A percentile compares a stretch with the other conserved stretches of the same genome.
Evolutionary conservation across 2,797 vertebrate genomes (phyloP).

Genomic region (Malurus splendens): DNA sequence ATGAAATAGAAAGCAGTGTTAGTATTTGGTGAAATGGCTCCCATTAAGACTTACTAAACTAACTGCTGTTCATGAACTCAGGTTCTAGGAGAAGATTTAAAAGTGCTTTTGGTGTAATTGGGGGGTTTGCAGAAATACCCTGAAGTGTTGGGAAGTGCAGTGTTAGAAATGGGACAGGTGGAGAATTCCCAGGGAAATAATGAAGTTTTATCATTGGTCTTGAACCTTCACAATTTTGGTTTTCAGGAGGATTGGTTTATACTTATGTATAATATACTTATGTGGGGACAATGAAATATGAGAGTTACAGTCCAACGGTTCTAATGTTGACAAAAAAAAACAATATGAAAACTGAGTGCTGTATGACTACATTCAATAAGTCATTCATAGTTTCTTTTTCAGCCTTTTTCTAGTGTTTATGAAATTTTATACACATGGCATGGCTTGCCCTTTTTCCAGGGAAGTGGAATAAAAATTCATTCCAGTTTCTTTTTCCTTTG

Average conservation of each 20-base stretch:
- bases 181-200: background rate
- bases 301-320: background rate
- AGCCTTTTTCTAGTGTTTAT: background rate
- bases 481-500: background rate
- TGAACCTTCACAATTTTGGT: background rate
- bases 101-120: background rate
- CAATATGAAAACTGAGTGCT: rapidly evolving
- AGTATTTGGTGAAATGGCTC: background rate
- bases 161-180: background rate
- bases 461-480: background rate
- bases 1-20: background rate
- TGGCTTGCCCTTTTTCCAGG: background rate
- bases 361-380: background rate
- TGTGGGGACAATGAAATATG: background rate
- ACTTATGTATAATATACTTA: background rate
- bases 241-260: background rate
- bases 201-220: background rate
- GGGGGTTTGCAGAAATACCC: background rate
- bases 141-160: background rate
- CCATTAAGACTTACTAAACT: background rate
- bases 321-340: background rate
- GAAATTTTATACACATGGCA: background rate
- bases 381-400: background rate
- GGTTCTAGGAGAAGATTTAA: background rate
- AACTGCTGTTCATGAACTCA: background rate